A percentile compares a stretch with the other conserved stretches of the same genome.
Conservation (phyloP, 2,113 vertebrate genomes). For the Urocolius indicus region DNA sequence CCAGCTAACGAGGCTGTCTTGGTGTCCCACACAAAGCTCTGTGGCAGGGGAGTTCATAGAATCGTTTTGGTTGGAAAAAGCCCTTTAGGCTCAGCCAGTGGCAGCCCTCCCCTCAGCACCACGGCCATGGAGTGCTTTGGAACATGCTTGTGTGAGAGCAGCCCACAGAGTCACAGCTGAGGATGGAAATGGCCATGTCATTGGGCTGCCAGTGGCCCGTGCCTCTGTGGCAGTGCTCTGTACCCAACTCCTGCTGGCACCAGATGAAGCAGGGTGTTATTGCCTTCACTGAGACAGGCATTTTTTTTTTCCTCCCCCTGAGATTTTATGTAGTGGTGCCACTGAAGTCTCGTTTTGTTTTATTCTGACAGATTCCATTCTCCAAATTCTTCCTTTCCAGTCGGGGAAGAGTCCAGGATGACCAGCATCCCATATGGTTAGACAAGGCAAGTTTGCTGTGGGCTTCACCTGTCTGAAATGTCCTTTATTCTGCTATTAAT, state of each 20-base stretch:
- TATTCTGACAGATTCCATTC: constrained; percentile 88
- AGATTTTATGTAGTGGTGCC: neutral
- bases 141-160: fast-evolving
- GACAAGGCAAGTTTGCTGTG: constrained; percentile 84
- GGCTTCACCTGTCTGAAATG: neutral
- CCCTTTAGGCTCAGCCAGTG: too few relatives aligned
- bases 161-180: neutral
- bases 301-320: neutral
- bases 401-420: constrained; percentile 89
- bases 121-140: neutral
- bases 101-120: too few relatives aligned
- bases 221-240: neutral
- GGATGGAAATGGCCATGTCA: neutral
- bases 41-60: neutral
- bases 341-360: neutral
- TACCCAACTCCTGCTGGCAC: neutral
- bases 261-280: neutral
- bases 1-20: neutral
- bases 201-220: fast-evolving
- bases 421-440: constrained; percentile 82
- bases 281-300: neutral
- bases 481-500: neutral
- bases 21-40: neutral
- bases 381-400: constrained; percentile 95
- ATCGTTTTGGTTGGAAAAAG: too few relatives aligned